These are phyloP conservation scores for Meloidogyne exigua DNA, from an alignment of 1,140 invertebrate species.

Conservation along the genomic window DNA sequence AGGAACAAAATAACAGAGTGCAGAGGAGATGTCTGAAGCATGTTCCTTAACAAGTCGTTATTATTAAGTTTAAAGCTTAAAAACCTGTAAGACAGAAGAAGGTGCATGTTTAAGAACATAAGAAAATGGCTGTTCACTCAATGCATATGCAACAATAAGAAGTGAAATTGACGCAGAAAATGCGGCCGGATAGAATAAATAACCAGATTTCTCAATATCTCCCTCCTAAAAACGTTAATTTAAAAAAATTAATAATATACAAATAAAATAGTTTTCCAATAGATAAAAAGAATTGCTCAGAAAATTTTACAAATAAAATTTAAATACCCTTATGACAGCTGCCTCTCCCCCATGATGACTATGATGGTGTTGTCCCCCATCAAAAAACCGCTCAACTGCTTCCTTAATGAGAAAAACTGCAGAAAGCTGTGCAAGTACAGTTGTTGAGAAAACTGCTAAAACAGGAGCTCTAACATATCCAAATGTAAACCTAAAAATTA, in stretches of 20 bases:
- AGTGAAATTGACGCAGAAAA: conserved; percentile 43
- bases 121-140: conserved; percentile 57
- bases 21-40: conserved; percentile 58
- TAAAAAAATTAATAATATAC: too few relatives aligned
- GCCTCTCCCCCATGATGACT: conserved; percentile 32
- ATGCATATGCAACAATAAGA: conserved; percentile 55
- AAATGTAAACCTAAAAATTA: conserved; percentile 52
- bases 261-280: too few relatives aligned
- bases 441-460: conserved; percentile 60
- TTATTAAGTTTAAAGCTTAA: not conserved
- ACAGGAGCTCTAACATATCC: conserved; percentile 57
- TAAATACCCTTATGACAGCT: not conserved
- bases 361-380: conserved; percentile 58
- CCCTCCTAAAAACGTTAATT: not conserved
- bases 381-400: conserved; percentile 55
- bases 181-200: conserved; percentile 48
- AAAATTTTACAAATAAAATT: not conserved
- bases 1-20: conserved; percentile 57
- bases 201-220: conserved; percentile 16
- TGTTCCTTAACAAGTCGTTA: conserved; percentile 54
- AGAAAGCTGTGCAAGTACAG: conserved; percentile 60
- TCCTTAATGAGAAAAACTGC: conserved; percentile 62
- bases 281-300: too few relatives aligned
- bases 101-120: conserved; percentile 54
- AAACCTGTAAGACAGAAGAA: conserved; percentile 49